Evolutionary conservation across 2,797 vertebrate species (phyloP), one percentile per base, ranked within the genome.

Genomic region (Gallinago stenura): DNA sequence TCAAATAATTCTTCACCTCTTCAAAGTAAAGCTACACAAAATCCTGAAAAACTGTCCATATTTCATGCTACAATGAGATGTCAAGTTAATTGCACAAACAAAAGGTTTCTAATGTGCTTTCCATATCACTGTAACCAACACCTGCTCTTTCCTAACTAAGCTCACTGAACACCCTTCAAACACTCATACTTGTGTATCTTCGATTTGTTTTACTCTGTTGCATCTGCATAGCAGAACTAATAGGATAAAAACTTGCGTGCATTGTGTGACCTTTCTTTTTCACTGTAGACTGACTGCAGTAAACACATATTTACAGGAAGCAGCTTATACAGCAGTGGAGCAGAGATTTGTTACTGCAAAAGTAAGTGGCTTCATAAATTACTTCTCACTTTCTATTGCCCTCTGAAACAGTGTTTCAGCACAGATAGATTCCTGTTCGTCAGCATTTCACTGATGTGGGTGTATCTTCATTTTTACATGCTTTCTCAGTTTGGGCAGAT

Each of bases 51-150:
- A 72, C 16, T 41, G 57, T 45, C 87, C 58, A 25, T 82, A 83
- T 95, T 97, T 97, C 85, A 93, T 80, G 35, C 19, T 83, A 30
- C 15, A 51, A n/a, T 64, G 68, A 69, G 82, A 77, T 61, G 57
- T 75, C 37, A 73, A 93, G 90, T 94, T 89, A 95, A 93, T 86
- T 96, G 93, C 43, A 91, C 43, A 87, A 91, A 85, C 50, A 93
- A 96, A 94, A 95, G 35, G 15, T 77, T 94, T 95, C 83, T 92
- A 79, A 91, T 54, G 43, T 75, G n/a, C 28, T 72, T 81, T 39
- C 61, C 65, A 21, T 65, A 58, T 26, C 61, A 10, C 58, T 79
- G 58, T 65, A 84, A 77, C 48, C 31, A 90, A 72, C 51, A 92
- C 71, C 85, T 95, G 45, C 70, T 93, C 41, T 72, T 46, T 73